phyloP scores from a whole-genome alignment of 2,113 vertebrate species.

The Sinocyclocheilus anophthalmus region DNA sequence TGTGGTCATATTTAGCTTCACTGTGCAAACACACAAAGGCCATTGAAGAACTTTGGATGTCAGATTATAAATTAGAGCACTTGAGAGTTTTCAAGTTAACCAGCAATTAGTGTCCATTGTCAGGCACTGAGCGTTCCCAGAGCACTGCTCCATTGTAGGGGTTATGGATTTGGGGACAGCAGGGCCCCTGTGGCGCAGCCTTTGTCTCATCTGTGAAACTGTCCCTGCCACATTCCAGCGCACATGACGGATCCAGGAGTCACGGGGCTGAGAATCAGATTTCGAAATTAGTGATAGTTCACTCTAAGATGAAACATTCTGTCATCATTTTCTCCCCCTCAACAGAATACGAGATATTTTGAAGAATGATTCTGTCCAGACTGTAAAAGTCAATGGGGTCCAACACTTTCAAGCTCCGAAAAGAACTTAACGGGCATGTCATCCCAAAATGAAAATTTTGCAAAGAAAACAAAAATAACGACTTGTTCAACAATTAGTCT shows the following conservation, averaged over 20 bases:
- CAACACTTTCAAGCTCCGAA: neutral
- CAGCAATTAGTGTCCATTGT: constrained; percentile 49
- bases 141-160: constrained; percentile 18
- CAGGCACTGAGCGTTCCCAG: neutral
- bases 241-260: constrained; percentile 48
- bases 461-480: no score
- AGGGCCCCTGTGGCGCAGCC: constrained; percentile 45
- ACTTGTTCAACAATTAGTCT: no score
- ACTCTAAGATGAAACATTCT: neutral
- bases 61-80: constrained; percentile 36
- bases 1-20: constrained; percentile 5
- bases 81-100: constrained; percentile 32
- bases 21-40: constrained; percentile 24
- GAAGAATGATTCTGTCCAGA: neutral
- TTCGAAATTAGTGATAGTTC: neutral
- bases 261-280: neutral
- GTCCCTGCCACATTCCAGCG: constrained; percentile 58
- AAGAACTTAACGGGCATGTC: neutral
- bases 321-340: no score
- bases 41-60: constrained; percentile 41
- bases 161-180: constrained; percentile 27
- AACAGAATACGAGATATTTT: neutral
- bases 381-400: neutral
- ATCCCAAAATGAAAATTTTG: no score
- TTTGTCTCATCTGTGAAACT: constrained; percentile 48